phyloP scores from a whole-genome alignment of 1,140 invertebrate species.

The Hetaerina americana region DNA sequence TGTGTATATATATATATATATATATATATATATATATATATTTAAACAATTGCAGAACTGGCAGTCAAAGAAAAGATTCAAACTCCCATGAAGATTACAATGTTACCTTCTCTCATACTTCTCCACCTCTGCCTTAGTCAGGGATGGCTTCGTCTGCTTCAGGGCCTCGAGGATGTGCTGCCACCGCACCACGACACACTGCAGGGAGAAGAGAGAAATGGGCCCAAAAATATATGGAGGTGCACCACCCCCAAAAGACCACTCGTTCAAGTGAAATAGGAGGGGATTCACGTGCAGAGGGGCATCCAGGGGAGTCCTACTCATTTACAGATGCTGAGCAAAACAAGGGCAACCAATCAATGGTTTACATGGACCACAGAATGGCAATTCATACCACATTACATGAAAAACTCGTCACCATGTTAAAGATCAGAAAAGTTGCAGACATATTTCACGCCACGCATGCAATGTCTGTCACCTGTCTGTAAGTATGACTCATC shows the following conservation, averaged over 20 bases:
- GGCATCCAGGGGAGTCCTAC: background rate
- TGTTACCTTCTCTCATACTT: background rate
- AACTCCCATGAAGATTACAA: too few species aligned
- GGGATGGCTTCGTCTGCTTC: background rate
- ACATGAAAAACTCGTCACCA: too few species aligned
- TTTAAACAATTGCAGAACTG: too few species aligned
- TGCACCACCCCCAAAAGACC: background rate
- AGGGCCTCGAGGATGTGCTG: background rate
- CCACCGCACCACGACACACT: background rate
- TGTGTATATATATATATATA: too few species aligned
- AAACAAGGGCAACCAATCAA: background rate
- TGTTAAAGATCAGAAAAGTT: too few species aligned
- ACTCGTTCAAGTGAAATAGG: background rate
- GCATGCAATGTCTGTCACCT: too few species aligned
- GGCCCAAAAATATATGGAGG: background rate
- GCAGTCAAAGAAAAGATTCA: too few species aligned
- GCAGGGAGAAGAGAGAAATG: background rate
- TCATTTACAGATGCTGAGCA: background rate
- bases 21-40: too few species aligned
- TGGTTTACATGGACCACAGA: too few species aligned
- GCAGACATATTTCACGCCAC: too few species aligned
- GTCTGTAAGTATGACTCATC: too few species aligned
- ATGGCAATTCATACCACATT: too few species aligned
- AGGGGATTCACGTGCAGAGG: background rate
- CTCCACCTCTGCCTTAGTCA: background rate